Evolutionary conservation across 2,888 invertebrate species (phyloP).

Genomic region (Pheosia gnoma): DNA sequence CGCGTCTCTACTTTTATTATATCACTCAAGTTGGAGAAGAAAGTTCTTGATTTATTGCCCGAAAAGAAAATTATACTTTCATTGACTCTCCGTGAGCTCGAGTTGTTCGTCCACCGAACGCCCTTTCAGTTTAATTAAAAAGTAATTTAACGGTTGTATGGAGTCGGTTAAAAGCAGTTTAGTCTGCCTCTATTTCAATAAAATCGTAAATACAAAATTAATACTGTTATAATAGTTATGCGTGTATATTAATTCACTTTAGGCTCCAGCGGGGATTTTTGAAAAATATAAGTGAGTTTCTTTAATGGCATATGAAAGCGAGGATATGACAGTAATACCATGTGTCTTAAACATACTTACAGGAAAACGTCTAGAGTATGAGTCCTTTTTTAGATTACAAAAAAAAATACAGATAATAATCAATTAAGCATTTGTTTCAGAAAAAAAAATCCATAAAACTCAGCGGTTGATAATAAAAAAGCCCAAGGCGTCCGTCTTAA

Average conservation of each 20-base stretch:
- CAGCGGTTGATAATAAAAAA: neutral
- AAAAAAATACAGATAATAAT: too few species aligned
- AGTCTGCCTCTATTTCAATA: too few species aligned
- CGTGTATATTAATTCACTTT: neutral
- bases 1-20: conserved; percentile 22
- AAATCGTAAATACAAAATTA: too few species aligned
- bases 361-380: too few species aligned
- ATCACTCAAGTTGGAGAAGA: conserved; percentile 13
- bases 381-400: too few species aligned
- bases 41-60: conserved; percentile 37
- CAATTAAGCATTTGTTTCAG: neutral
- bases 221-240: too few species aligned
- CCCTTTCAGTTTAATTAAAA: conserved; percentile 24
- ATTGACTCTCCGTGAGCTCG: conserved; percentile 24
- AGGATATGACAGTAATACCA: too few species aligned
- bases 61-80: conserved; percentile 34
- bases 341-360: too few species aligned
- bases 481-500: neutral
- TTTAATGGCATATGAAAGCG: too few species aligned
- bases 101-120: conserved; percentile 7
- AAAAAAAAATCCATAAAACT: neutral
- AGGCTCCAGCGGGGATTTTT: too few species aligned
- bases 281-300: too few species aligned
- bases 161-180: conserved; percentile 3
- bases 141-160: conserved; percentile 15